These are phyloP conservation scores for Orchesellides sinensis DNA, from an alignment of 2,888 invertebrate species.

Conservation along the genomic window DNA sequence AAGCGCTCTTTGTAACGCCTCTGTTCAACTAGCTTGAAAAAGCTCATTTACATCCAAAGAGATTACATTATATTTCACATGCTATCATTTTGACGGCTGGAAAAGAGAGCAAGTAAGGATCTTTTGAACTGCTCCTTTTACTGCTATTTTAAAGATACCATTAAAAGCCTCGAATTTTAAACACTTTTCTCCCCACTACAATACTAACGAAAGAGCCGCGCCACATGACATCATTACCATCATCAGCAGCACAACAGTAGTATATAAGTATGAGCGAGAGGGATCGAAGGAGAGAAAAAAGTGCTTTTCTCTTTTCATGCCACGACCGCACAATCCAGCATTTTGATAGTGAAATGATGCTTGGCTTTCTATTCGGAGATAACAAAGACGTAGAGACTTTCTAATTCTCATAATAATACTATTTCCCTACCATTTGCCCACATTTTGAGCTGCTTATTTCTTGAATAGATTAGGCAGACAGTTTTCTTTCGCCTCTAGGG, in stretches of 20 bases:
- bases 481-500: constrained; percentile 54
- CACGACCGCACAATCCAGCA: constrained; percentile 16
- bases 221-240: constrained; percentile 9
- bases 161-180: constrained; percentile 58
- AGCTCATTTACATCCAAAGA: constrained; percentile 64
- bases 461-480: constrained; percentile 40
- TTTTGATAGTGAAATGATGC: constrained; percentile 52
- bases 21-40: constrained; percentile 24
- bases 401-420: constrained; percentile 53
- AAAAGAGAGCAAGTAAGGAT: constrained; percentile 40
- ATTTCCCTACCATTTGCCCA: constrained; percentile 34
- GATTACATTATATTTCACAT: constrained; percentile 63
- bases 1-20: neutral
- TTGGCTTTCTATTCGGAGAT: constrained; percentile 28
- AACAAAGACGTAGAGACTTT: constrained; percentile 29
- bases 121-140: constrained; percentile 71
- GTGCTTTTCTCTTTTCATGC: neutral
- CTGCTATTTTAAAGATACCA: constrained; percentile 75
- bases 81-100: constrained; percentile 33
- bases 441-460: constrained; percentile 46
- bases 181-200: constrained; percentile 33
- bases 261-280: neutral
- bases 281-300: neutral
- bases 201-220: constrained; percentile 2
- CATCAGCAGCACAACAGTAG: constrained; percentile 7